phyloP scores from a whole-genome alignment of 2,113 vertebrate species.

The Ophthalmolycus amberensis region DNA sequence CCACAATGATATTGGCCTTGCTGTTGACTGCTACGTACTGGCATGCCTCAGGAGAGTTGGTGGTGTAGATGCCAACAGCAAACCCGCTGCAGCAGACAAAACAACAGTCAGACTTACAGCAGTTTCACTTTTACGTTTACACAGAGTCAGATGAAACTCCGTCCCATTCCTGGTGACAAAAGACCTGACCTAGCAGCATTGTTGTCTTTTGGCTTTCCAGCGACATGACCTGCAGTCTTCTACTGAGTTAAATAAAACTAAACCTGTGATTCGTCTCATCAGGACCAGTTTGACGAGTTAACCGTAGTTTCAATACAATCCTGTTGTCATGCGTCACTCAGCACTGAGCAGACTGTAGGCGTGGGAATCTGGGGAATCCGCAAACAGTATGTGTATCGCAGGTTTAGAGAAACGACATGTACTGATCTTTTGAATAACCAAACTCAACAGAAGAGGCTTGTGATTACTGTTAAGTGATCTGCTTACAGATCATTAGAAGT shows the following conservation, averaged over 20 bases:
- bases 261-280: neutral
- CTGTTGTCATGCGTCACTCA: neutral
- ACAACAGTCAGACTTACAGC: neutral
- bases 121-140: neutral
- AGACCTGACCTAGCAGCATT: neutral
- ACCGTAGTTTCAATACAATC: neutral
- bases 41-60: constrained; percentile 92
- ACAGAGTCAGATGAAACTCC: neutral
- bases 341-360: neutral
- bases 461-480: neutral
- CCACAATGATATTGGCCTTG: constrained; percentile 88
- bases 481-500: neutral
- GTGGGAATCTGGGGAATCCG: neutral
- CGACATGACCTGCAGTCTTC: neutral
- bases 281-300: constrained; percentile 21
- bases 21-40: constrained; percentile 88
- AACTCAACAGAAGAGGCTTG: neutral
- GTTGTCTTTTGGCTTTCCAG: neutral
- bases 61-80: constrained; percentile 94
- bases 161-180: neutral
- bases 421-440: neutral
- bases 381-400: neutral
- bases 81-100: constrained; percentile 84
- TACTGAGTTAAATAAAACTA: neutral
- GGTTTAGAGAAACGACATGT: neutral